A percentile compares a stretch with the other conserved stretches of the same genome.
Evolutionary conservation across 2,888 invertebrate genomes (phyloP).

Genomic region (Odontomyia ornata): DNA sequence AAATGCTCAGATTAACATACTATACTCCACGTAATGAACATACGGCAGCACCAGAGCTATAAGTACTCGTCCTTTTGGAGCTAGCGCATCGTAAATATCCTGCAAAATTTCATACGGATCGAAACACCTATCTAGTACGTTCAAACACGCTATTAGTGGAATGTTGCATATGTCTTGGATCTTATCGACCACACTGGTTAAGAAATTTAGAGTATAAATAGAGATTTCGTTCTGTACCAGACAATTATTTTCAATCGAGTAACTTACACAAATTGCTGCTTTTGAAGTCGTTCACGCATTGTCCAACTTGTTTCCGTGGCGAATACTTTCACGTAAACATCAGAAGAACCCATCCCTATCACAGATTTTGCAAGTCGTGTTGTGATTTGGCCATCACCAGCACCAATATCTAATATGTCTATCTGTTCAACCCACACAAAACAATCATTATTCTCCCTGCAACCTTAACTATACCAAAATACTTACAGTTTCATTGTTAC

Average conservation of each 20-base stretch:
- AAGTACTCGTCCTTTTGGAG: conserved; percentile 78
- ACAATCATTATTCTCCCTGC: conserved; percentile 56
- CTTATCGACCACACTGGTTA: conserved; percentile 59
- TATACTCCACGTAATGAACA: conserved; percentile 91
- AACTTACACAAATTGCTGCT: conserved; percentile 80
- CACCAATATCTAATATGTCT: conserved; percentile 85
- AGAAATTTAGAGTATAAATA: too few relatives aligned
- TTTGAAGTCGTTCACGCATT: conserved; percentile 83
- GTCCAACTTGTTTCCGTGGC: conserved; percentile 91
- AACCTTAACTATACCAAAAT: conserved; percentile 65
- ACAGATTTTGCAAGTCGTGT: conserved; percentile 75
- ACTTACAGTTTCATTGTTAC: conserved; percentile 54
- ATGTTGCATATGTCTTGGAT: conserved; percentile 59
- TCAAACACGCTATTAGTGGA: conserved; percentile 74
- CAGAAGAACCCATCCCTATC: conserved; percentile 73
- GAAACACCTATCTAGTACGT: conserved; percentile 93
- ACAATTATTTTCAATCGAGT: conserved; percentile 24
- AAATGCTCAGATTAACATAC: conserved; percentile 63
- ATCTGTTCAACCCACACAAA: conserved; percentile 55
- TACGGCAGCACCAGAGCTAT: conserved; percentile 95
- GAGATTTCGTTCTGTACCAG: too few relatives aligned
- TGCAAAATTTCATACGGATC: conserved; percentile 81
- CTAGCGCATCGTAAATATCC: conserved; percentile 76
- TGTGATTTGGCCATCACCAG: conserved; percentile 96
- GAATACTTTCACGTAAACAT: conserved; percentile 77